Evolutionary conservation across 2,888 invertebrate genomes (phyloP), one percentile per base, ranked within the genome.

Genomic region (Ctena decussata): DNA sequence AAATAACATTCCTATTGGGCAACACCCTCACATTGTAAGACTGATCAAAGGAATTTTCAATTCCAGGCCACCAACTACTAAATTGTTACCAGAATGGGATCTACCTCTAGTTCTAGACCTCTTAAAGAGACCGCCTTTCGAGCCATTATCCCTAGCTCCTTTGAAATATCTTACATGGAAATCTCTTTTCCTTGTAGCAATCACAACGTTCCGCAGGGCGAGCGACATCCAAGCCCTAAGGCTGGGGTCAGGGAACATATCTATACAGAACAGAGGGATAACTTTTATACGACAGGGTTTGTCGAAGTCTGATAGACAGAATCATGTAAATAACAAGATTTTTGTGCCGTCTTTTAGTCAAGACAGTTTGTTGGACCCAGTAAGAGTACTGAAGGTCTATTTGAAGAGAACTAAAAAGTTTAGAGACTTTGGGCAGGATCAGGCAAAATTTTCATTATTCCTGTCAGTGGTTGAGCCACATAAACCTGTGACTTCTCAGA

Each of bases 221-320:
- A 77, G 84, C 41, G 80, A 84, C 35, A 57, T 80, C 27, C 84
- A 84, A 32, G 57, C 84, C 8, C 69, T 84, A 30, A 57, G 60
- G 53, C 24, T 80, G 18, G 84, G 80, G 18, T 72, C 77, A 65
- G 80, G 80, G 8, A 24, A 27, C 1, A 70, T 77, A 1, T 69
- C 39, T 32, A 76, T 80, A 27, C 80, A 84, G 41, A 73, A 71
- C 6, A 44, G 72, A 24, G 80, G 80, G 0, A 53, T 84, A 35
- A 80, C 77, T 0, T 84, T 84, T 69, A 35, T 77, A 24, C 32
- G 77, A 27, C 27, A 46, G 44, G 73, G 77, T 24, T 65, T 73
- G 18, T 69, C 82, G 24, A 73, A 75, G 69, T 41, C 76, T 41
- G 84, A 80, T 49, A 76, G 80, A 77, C 77, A 77, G 18, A 69